These are phyloP conservation scores for Metridium senile DNA, from an alignment of 92 coral and sea anemone species.

Conservation along the genomic window DNA sequence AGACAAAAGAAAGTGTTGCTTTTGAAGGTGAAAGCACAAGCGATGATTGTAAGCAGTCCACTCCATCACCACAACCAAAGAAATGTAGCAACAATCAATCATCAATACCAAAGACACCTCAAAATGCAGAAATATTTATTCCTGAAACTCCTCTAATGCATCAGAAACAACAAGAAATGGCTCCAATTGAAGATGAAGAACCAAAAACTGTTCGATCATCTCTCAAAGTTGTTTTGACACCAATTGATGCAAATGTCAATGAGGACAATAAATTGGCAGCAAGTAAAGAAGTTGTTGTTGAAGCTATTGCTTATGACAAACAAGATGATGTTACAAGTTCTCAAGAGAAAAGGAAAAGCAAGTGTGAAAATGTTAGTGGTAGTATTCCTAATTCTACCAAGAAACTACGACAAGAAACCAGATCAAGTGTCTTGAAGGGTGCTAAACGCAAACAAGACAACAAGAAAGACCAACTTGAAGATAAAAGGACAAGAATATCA, in stretches of 20 bases:
- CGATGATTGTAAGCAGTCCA: constrained; percentile 20
- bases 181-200: not conserved
- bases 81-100: constrained; percentile 27
- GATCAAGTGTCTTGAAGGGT: constrained; percentile 9
- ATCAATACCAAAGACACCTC: not conserved
- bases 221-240: constrained; percentile 8
- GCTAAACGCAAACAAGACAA: constrained; percentile 15
- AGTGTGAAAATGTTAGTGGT: no score
- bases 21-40: constrained; percentile 1
- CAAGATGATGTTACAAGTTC: not conserved
- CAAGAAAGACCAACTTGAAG: not conserved
- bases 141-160: constrained; percentile 35
- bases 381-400: constrained; percentile 9
- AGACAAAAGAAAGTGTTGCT: not conserved
- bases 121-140: constrained; percentile 23
- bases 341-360: not conserved
- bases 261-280: not conserved
- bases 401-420: constrained; percentile 8
- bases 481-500: no score
- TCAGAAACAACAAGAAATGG: not conserved
- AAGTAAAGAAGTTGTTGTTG: constrained; percentile 10
- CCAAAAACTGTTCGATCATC: not conserved
- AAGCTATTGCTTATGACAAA: not conserved
- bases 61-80: constrained; percentile 32
- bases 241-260: not conserved